Evolutionary conservation across 92 coral and sea anemone species (phyloP).

Genomic region (Epizoanthus rinbou): DNA sequence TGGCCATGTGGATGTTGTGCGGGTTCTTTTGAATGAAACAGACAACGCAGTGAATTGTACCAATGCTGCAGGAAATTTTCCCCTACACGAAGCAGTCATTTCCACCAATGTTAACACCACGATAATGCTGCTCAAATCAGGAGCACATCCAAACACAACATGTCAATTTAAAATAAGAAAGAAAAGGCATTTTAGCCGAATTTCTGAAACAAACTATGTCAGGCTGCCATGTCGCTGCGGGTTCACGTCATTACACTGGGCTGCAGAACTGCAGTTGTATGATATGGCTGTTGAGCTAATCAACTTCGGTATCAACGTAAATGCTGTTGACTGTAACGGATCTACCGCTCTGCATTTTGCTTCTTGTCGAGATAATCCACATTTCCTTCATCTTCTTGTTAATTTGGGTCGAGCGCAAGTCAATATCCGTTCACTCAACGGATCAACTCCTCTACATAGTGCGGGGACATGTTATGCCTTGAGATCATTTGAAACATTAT

Average conservation of each 20-base stretch:
- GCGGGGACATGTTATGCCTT: slow-evolving; percentile 49
- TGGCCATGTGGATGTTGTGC: slow-evolving; percentile 21
- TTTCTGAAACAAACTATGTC: not conserved
- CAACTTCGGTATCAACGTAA: not conserved
- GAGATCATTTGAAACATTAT: not conserved
- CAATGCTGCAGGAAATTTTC: not conserved
- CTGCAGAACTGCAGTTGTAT: slow-evolving; percentile 14
- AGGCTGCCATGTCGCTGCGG: not conserved
- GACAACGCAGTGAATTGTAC: not conserved
- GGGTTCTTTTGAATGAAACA: not conserved
- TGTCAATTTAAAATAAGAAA: not conserved
- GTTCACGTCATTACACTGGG: slow-evolving; percentile 14
- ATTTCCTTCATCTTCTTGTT: slow-evolving; percentile 33
- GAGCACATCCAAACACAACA: not conserved
- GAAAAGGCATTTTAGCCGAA: not conserved
- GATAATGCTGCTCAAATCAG: not conserved
- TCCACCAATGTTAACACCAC: not conserved
- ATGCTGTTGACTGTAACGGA: slow-evolving; percentile 26
- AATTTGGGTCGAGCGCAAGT: slow-evolving; percentile 26
- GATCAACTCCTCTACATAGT: slow-evolving; percentile 59
- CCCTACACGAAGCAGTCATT: slow-evolving; percentile 4
- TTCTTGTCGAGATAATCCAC: slow-evolving; percentile 32
- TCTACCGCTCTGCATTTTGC: slow-evolving; percentile 59
- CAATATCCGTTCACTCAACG: slow-evolving; percentile 19
- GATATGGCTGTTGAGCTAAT: slow-evolving; percentile 5